Evolutionary conservation across 1,140 invertebrate species (phyloP).

Genomic region (Zelostemma sp.): DNA sequence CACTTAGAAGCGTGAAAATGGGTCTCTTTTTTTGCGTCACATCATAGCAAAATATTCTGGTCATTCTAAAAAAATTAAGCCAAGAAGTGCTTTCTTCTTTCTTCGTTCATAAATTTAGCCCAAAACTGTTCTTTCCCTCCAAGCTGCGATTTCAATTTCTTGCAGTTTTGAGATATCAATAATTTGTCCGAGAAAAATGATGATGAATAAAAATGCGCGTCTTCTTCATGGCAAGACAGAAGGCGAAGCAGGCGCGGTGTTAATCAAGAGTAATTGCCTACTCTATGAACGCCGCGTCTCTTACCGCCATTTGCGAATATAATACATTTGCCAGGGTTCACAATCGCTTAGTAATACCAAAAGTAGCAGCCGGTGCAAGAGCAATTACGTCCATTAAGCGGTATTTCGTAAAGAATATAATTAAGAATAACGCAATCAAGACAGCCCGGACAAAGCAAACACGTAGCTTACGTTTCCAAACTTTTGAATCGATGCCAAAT

Average conservation of each 20-base stretch:
- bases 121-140: no score
- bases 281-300: constrained; percentile 22
- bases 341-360: constrained; percentile 54
- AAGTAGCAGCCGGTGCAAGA: constrained; percentile 44
- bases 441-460: constrained; percentile 22
- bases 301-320: constrained; percentile 12
- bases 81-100: no score
- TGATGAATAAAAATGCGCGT: not conserved
- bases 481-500: constrained; percentile 17
- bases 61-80: no score
- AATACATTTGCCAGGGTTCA: constrained; percentile 42
- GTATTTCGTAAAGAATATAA: constrained; percentile 50
- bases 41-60: no score
- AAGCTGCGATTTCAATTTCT: not conserved
- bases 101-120: no score
- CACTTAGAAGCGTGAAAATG: no score
- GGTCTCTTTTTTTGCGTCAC: no score
- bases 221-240: constrained; percentile 2
- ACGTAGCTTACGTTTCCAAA: constrained; percentile 37
- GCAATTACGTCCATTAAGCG: constrained; percentile 49
- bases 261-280: constrained; percentile 57
- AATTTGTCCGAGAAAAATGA: no score
- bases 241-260: constrained; percentile 22
- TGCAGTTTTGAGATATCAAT: not conserved
- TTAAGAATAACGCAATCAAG: constrained; percentile 49